Percentiles rank a stretch among this genome's conserved stretches.
Conservation (phyloP, 2,797 vertebrate genomes). For the Apogon hyalosoma region DNA sequence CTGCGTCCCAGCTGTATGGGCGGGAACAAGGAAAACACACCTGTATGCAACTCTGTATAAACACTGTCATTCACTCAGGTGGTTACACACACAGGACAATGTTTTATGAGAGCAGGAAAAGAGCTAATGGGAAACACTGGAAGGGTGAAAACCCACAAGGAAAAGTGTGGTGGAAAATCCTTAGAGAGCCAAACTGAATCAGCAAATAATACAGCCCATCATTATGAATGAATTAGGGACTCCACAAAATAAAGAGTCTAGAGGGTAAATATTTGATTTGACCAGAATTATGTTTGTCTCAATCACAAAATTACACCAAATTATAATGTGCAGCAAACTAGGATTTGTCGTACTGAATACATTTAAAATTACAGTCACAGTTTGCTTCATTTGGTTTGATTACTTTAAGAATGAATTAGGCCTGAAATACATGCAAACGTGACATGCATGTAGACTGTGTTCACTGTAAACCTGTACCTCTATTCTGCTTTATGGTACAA, state of each 20-base stretch:
- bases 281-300: too few relatives aligned
- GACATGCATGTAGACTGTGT: not conserved
- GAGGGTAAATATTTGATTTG: too few relatives aligned
- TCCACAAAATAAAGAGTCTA: constrained; percentile 3
- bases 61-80: constrained; percentile 55
- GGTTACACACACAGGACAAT: constrained; percentile 19
- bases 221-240: constrained; percentile 8
- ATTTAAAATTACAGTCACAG: not conserved
- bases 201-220: not conserved
- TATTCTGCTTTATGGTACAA: constrained; percentile 30
- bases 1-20: constrained; percentile 31
- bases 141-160: constrained; percentile 21
- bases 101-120: constrained; percentile 42
- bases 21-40: constrained; percentile 51
- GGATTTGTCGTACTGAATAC: constrained; percentile 10
- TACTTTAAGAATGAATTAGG: constrained; percentile 11
- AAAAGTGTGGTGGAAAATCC: constrained; percentile 13
- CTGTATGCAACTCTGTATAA: constrained; percentile 44
- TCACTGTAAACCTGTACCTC: not conserved
- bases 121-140: constrained; percentile 23
- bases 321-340: not conserved
- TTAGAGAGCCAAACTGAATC: constrained; percentile 16
- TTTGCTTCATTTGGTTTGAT: constrained; percentile 4
- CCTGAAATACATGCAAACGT: not conserved
- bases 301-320: not conserved